phyloP scores from a whole-genome alignment of 2,888 invertebrate genomes.

The Drosophila greeni region DNA sequence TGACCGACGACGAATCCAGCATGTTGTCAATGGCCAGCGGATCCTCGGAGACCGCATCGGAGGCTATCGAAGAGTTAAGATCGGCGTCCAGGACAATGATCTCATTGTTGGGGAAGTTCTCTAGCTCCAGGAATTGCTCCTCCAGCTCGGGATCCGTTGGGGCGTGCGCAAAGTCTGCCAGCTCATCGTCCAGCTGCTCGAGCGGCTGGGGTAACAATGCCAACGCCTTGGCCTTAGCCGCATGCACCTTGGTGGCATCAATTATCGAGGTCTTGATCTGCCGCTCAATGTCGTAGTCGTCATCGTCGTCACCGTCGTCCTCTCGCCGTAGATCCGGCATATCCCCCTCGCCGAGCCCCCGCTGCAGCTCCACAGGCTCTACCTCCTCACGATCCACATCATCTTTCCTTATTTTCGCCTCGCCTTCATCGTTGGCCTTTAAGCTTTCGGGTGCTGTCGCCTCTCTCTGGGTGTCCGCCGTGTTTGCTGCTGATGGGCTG shows the following conservation, averaged over 20 bases:
- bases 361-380: slow-evolving; percentile 8
- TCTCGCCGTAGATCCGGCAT: slow-evolving; percentile 4
- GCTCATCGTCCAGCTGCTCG: slow-evolving; percentile 42
- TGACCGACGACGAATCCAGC: slow-evolving; percentile 53
- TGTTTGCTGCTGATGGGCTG: slow-evolving; percentile 58
- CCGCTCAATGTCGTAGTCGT: slow-evolving; percentile 68
- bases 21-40: slow-evolving; percentile 76
- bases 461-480: slow-evolving; percentile 18
- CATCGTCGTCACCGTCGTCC: slow-evolving; percentile 22
- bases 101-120: slow-evolving; percentile 68
- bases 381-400: slow-evolving; percentile 15
- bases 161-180: slow-evolving; percentile 40
- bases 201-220: slow-evolving; percentile 50
- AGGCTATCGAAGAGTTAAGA: slow-evolving; percentile 68
- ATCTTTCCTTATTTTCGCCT: not conserved
- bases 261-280: slow-evolving; percentile 74
- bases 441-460: slow-evolving; percentile 17
- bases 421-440: slow-evolving; percentile 40
- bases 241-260: slow-evolving; percentile 65
- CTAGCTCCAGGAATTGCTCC: slow-evolving; percentile 67
- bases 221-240: slow-evolving; percentile 48
- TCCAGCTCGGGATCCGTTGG: slow-evolving; percentile 51
- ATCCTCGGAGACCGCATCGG: slow-evolving; percentile 76
- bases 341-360: slow-evolving; percentile 2
- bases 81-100: slow-evolving; percentile 74